phyloP scores from a whole-genome alignment of 2,888 invertebrate genomes.

The Lasiommata megera region DNA sequence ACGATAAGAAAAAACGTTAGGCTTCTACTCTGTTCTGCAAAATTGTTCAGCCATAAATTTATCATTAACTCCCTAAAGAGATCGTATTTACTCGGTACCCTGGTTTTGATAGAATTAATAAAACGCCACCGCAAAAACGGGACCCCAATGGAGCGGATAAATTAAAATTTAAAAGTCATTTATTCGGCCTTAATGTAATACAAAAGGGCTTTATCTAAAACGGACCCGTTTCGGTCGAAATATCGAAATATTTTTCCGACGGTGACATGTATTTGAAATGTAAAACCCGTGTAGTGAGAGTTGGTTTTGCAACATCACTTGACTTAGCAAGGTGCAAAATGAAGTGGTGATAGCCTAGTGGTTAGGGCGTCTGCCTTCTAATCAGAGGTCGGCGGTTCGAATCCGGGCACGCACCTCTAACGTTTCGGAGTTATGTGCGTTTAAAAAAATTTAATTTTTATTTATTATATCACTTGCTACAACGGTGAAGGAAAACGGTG shows the following conservation, averaged over 20 bases:
- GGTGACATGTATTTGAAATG: not conserved
- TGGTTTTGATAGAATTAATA: conserved; percentile 22
- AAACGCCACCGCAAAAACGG: conserved; percentile 16
- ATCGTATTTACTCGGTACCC: conserved; percentile 16
- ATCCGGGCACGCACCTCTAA: too few species aligned
- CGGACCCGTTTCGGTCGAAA: conserved; percentile 4
- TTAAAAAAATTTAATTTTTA: too few species aligned
- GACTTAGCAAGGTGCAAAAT: too few species aligned
- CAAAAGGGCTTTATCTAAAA: conserved; percentile 19
- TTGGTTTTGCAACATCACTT: too few species aligned
- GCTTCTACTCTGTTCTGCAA: not conserved
- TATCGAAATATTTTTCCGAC: not conserved
- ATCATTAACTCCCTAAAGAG: conserved; percentile 17
- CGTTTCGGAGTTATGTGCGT: too few species aligned
- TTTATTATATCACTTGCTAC: too few species aligned
- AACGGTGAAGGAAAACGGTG: too few species aligned
- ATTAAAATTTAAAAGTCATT: conserved; percentile 28
- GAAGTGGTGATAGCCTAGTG: too few species aligned
- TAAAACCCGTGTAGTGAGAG: too few species aligned
- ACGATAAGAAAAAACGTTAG: not conserved
- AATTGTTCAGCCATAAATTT: conserved; percentile 15
- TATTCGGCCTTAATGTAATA: conserved; percentile 22
- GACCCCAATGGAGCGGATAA: conserved; percentile 15
- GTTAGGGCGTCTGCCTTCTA: too few species aligned
- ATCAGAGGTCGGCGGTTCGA: too few species aligned